Conservation (phyloP, 1,140 invertebrate species). For the Phocides pigmalion region DNA sequence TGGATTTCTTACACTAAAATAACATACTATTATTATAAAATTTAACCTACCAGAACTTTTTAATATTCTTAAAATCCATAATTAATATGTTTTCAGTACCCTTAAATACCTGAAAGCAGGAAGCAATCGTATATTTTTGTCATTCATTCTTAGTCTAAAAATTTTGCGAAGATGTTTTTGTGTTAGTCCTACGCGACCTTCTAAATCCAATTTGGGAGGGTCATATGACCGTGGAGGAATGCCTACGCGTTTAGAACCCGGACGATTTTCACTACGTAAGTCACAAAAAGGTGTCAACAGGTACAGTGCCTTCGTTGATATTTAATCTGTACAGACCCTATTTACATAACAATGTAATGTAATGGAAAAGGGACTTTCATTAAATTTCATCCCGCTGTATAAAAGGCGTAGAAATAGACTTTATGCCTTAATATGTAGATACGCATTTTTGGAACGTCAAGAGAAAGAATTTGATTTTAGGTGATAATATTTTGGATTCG, state of each 20-base stretch:
- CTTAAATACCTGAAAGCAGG: no score
- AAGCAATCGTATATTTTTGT: no score
- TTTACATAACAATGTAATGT: constrained; percentile 31
- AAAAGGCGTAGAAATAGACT: constrained; percentile 2
- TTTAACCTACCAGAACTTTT: no score
- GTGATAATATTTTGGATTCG: no score
- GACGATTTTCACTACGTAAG: constrained; percentile 31
- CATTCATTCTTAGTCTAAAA: constrained; percentile 3
- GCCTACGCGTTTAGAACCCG: constrained; percentile 18
- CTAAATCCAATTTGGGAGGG: constrained; percentile 42
- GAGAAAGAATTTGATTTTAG: no score
- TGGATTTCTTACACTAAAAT: no score
- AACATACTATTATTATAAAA: no score
- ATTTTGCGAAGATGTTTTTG: constrained; percentile 39
- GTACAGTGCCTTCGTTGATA: constrained; percentile 30
- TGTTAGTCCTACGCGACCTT: constrained; percentile 41
- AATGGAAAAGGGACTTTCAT: constrained; percentile 33
- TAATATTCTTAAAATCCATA: no score
- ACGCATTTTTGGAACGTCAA: no score
- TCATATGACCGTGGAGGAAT: constrained; percentile 29
- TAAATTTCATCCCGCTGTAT: constrained; percentile 3
- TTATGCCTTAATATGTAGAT: constrained; percentile 15
- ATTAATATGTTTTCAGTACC: no score
- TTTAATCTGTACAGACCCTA: constrained; percentile 31
- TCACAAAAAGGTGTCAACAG: constrained; percentile 32